Conservation (phyloP, 2,888 invertebrate species). For the Petrolisthes manimaculis region DNA sequence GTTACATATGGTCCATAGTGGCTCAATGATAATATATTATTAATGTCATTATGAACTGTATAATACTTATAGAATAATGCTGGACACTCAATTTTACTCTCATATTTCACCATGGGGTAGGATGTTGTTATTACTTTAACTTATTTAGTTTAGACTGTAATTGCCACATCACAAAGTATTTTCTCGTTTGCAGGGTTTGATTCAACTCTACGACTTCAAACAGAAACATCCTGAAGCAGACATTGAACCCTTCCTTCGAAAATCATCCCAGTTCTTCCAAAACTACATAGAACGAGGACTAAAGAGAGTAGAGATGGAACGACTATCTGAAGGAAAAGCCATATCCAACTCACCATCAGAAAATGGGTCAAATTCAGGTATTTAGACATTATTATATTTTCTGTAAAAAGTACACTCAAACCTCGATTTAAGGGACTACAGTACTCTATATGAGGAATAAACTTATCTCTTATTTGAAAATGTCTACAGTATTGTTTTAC, state of each 20-base stretch:
- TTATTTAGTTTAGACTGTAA: slow-evolving; percentile 3
- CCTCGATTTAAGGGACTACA: background rate
- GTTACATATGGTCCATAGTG: no score
- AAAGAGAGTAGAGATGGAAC: slow-evolving; percentile 75
- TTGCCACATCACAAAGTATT: no score
- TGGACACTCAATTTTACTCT: no score
- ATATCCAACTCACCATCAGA: slow-evolving; percentile 35
- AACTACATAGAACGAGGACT: slow-evolving; percentile 86
- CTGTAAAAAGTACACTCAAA: background rate
- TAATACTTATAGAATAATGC: no score
- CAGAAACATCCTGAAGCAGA: slow-evolving; percentile 87
- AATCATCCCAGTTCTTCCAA: slow-evolving; percentile 87
- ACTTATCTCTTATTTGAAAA: background rate
- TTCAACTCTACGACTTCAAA: slow-evolving; percentile 83
- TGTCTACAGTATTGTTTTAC: no score
- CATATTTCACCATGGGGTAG: no score
- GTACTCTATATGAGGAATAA: background rate
- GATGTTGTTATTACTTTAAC: background rate
- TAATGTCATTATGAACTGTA: no score
- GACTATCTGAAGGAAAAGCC: slow-evolving; percentile 66
- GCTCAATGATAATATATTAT: no score
- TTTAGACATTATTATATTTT: background rate
- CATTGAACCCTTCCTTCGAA: slow-evolving; percentile 85
- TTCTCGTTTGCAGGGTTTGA: slow-evolving; percentile 75
- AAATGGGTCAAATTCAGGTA: slow-evolving; percentile 62